phyloP scores from a whole-genome alignment of 2,888 invertebrate species.

The Lomographa bimaculata region DNA sequence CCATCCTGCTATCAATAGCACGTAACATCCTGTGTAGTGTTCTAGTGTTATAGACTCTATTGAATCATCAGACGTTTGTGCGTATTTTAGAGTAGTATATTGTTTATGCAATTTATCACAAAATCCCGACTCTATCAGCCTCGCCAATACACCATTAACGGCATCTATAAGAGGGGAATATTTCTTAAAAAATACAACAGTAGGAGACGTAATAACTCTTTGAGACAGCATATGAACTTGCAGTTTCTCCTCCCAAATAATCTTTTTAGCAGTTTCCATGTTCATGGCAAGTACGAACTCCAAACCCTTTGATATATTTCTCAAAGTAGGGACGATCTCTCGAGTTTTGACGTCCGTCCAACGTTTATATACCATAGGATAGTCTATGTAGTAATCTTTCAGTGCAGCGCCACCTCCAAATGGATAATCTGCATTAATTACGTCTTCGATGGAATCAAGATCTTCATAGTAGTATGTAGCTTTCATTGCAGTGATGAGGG shows the following conservation, averaged over 20 bases:
- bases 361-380: constrained; percentile 50
- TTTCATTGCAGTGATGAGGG: constrained; percentile 61
- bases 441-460: constrained; percentile 56
- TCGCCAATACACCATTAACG: constrained; percentile 48
- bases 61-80: constrained; percentile 22
- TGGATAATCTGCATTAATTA: constrained; percentile 49
- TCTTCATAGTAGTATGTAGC: constrained; percentile 51
- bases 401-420: constrained; percentile 61
- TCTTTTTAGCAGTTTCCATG: constrained; percentile 43
- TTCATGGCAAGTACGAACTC: constrained; percentile 62
- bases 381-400: constrained; percentile 58
- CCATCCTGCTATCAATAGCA: constrained; percentile 56
- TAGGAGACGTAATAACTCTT: constrained; percentile 49
- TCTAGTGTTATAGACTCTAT: constrained; percentile 47
- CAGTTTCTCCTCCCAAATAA: constrained; percentile 41
- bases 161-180: constrained; percentile 54
- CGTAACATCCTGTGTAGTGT: constrained; percentile 62
- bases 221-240: constrained; percentile 52
- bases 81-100: constrained; percentile 31
- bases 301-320: constrained; percentile 49
- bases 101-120: constrained; percentile 50
- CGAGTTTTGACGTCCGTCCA: constrained; percentile 49
- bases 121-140: constrained; percentile 57
- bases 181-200: constrained; percentile 64
- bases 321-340: constrained; percentile 44